Evolutionary conservation across 2,888 invertebrate species (phyloP).

Genomic region (Leptopilina syphax): DNA sequence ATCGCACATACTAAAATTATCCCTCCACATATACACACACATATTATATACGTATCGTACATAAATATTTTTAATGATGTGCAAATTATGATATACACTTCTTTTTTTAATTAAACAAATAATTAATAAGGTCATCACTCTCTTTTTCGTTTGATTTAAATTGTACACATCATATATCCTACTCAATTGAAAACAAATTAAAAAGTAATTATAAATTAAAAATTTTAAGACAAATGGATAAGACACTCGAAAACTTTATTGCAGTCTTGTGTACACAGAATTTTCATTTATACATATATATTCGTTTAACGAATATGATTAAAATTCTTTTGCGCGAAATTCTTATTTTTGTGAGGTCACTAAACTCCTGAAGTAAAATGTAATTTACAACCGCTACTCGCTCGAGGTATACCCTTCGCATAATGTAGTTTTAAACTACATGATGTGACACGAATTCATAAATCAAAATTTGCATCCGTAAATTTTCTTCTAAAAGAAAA

Average conservation of each 20-base stretch:
- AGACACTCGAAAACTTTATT: too few species aligned
- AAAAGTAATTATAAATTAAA: constrained; percentile 1
- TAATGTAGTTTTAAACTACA: constrained; percentile 23
- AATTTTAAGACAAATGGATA: neutral
- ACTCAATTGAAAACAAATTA: constrained; percentile 14
- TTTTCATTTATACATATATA: neutral
- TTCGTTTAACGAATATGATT: neutral
- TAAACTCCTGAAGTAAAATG: constrained; percentile 13
- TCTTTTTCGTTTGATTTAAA: neutral
- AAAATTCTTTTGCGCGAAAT: constrained; percentile 21
- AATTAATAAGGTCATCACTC: too few species aligned
- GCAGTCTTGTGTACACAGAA: neutral
- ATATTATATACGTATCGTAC: too few species aligned
- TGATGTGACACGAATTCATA: constrained; percentile 6
- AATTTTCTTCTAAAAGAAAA: constrained; percentile 24
- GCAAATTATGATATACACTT: too few species aligned
- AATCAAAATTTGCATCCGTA: constrained; percentile 24
- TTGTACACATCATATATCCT: neutral
- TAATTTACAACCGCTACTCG: constrained; percentile 34
- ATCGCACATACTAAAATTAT: neutral
- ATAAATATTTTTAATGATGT: too few species aligned
- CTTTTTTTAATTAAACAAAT: too few species aligned
- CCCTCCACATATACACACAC: too few species aligned
- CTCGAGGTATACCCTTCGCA: neutral
- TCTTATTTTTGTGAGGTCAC: constrained; percentile 14